Evolutionary conservation across 2,797 vertebrate species (phyloP).

Genomic region (Spea hammondii): DNA sequence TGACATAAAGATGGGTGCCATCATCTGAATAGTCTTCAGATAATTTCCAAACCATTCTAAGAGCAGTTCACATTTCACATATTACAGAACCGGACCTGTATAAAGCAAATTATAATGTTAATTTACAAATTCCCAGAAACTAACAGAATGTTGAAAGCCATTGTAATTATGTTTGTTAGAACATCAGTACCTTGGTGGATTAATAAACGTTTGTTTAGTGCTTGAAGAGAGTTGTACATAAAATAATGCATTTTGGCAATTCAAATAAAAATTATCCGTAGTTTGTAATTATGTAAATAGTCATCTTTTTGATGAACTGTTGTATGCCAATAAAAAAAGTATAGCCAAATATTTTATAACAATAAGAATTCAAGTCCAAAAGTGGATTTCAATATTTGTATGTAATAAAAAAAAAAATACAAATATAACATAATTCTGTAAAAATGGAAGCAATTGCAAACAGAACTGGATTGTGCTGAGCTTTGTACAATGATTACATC

Average conservation of each 20-base stretch:
- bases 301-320: neutral
- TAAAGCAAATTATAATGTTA: too few species aligned
- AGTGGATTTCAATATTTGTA: neutral
- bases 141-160: neutral
- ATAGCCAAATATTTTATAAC: neutral
- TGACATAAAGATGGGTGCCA: too few species aligned
- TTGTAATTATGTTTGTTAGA: neutral
- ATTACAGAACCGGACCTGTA: too few species aligned
- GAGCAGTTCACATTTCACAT: too few species aligned
- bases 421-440: neutral
- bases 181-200: neutral
- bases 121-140: too few species aligned
- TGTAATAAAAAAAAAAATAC: neutral
- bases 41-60: too few species aligned
- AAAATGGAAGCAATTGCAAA: neutral
- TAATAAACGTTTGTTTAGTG: neutral
- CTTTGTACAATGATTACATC: neutral
- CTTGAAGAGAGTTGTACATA: neutral
- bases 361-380: neutral
- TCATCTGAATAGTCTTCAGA: too few species aligned
- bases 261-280: neutral
- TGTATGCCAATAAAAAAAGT: neutral
- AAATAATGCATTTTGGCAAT: neutral
- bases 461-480: neutral
- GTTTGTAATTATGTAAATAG: conserved; percentile 6